Evolutionary conservation across 2,113 vertebrate species (phyloP).

Genomic region (Stegastes partitus): DNA sequence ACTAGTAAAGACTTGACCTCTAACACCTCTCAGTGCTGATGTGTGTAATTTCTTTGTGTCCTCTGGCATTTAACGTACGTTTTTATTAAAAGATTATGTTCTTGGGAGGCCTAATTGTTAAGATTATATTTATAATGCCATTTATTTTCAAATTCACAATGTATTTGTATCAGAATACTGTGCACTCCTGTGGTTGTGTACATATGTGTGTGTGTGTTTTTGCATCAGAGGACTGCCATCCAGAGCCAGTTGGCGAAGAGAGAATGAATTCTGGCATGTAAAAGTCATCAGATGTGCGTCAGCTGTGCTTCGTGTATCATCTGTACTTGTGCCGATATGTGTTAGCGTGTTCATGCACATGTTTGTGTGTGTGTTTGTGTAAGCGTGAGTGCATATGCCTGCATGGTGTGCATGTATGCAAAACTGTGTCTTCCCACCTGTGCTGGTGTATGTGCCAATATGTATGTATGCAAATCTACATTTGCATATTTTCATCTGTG

Average conservation of each 20-base stretch:
- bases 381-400: not conserved
- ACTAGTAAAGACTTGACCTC: too few relatives aligned
- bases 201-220: slow-evolving; percentile 13
- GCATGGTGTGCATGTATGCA: not conserved
- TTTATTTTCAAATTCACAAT: not conserved
- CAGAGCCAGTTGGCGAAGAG: slow-evolving; percentile 5
- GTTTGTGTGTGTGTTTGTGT: too few relatives aligned
- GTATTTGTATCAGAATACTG: not conserved
- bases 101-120: not conserved
- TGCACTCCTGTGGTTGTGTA: not conserved
- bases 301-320: slow-evolving; percentile 40
- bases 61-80: not conserved
- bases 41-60: not conserved
- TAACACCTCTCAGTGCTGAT: not conserved
- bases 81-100: not conserved
- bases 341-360: not conserved
- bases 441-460: slow-evolving; percentile 2
- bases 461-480: slow-evolving; percentile 12
- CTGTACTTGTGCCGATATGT: slow-evolving; percentile 15
- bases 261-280: slow-evolving; percentile 26
- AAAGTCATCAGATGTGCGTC: slow-evolving; percentile 59
- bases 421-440: slow-evolving; percentile 7
- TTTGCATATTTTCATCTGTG: slow-evolving; percentile 21
- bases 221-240: slow-evolving; percentile 1
- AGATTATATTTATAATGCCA: too few relatives aligned